phyloP scores from a whole-genome alignment of 2,888 invertebrate genomes.

The Ichneumoninae sp. region DNA sequence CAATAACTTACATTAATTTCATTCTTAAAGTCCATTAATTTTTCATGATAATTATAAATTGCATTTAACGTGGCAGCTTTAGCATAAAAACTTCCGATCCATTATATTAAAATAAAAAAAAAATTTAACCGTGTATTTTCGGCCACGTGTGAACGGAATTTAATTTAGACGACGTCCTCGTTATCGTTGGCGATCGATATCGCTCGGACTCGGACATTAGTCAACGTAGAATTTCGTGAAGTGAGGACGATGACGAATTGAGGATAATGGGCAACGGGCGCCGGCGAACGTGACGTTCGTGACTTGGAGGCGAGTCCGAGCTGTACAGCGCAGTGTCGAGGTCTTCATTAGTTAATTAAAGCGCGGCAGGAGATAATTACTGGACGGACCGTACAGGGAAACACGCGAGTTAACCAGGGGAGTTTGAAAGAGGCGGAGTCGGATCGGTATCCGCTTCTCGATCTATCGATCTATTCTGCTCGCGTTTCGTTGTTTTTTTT shows the following conservation, averaged over 20 bases:
- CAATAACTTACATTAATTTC: too few species aligned
- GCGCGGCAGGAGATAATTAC: slow-evolving; percentile 49
- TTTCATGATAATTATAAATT: too few species aligned
- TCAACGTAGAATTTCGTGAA: slow-evolving; percentile 36
- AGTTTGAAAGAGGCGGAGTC: slow-evolving; percentile 43
- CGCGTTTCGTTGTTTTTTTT: slow-evolving; percentile 39
- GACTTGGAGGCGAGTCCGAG: slow-evolving; percentile 38
- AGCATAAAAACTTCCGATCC: too few species aligned
- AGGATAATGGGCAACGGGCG: slow-evolving; percentile 31
- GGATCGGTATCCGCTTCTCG: slow-evolving; percentile 45
- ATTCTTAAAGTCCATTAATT: too few species aligned
- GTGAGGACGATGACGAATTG: slow-evolving; percentile 36
- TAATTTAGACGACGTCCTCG: not conserved
- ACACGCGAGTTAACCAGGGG: slow-evolving; percentile 23
- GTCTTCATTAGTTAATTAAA: slow-evolving; percentile 64
- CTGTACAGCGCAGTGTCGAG: slow-evolving; percentile 16
- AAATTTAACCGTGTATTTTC: not conserved
- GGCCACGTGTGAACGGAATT: not conserved
- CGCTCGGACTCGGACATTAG: not conserved
- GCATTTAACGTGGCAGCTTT: too few species aligned
- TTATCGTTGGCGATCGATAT: slow-evolving; percentile 1
- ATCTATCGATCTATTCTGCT: slow-evolving; percentile 36
- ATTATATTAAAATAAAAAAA: too few species aligned
- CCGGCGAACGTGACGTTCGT: slow-evolving; percentile 36
- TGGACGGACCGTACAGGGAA: slow-evolving; percentile 11